Evolutionary conservation across 2,113 vertebrate genomes (phyloP).

Genomic region (Rissa tridactyla): DNA sequence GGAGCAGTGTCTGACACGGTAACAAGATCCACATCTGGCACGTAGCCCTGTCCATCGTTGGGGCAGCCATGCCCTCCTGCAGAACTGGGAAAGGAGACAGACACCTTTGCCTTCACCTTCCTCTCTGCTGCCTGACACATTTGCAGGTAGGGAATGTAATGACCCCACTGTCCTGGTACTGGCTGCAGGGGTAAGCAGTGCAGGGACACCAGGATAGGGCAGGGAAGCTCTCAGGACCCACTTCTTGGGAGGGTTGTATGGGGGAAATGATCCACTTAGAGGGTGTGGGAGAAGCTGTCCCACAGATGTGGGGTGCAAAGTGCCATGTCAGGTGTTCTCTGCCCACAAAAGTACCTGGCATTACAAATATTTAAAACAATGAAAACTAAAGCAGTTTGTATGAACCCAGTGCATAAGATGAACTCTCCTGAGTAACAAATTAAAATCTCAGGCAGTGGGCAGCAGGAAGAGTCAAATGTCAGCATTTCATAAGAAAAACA

Average conservation of each 20-base stretch:
- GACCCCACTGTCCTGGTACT: background rate
- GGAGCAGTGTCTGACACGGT: rapidly evolving
- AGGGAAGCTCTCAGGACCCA: background rate
- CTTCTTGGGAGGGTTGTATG: background rate
- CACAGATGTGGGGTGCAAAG: background rate
- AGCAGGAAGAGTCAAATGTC: background rate
- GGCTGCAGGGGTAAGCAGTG: background rate
- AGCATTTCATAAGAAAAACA: background rate
- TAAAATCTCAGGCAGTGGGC: background rate
- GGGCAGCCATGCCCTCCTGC: background rate
- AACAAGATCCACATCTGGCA: background rate
- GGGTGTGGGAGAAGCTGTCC: background rate
- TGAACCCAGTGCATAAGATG: background rate
- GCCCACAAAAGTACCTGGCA: background rate
- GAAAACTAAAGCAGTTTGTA: background rate
- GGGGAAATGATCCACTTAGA: background rate
- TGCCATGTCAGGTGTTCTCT: background rate
- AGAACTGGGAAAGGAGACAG: background rate
- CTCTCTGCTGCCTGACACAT: background rate
- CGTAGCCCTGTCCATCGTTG: background rate
- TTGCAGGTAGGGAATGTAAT: background rate
- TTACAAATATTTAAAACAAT: background rate
- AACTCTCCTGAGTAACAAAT: background rate
- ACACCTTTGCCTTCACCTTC: background rate
- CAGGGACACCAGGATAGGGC: background rate